phyloP scores from a whole-genome alignment of 1,140 invertebrate genomes.

The Acromyrmex charruanus region DNA sequence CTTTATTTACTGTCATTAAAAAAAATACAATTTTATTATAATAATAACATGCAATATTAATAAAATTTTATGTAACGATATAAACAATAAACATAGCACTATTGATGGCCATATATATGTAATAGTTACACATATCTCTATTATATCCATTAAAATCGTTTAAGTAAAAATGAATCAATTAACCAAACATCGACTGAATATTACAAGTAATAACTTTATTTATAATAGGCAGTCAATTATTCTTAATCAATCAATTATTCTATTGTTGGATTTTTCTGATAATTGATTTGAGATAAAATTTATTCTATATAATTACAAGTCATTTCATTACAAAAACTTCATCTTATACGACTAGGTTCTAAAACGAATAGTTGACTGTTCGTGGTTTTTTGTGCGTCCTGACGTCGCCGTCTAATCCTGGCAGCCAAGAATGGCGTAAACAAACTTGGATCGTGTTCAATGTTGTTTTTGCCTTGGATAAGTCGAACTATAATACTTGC shows the following conservation, averaged over 20 bases:
- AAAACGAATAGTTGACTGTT: conserved; percentile 79
- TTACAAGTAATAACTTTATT: neutral
- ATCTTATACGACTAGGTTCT: conserved; percentile 53
- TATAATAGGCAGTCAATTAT: neutral
- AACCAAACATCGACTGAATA: neutral
- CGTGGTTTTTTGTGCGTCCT: conserved; percentile 67
- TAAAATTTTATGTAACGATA: neutral
- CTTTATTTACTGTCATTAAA: conserved; percentile 33
- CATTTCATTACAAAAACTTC: neutral
- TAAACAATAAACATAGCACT: neutral
- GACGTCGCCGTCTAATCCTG: conserved; percentile 80
- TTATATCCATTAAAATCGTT: neutral
- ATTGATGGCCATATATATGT: neutral
- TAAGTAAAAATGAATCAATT: neutral
- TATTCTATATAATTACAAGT: neutral
- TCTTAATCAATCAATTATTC: neutral
- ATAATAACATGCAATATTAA: neutral
- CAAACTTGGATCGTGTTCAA: conserved; percentile 87
- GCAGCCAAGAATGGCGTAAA: conserved; percentile 89
- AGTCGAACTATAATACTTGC: conserved; percentile 85
- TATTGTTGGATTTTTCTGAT: no score
- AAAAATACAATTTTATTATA: conserved; percentile 1
- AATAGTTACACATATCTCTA: no score
- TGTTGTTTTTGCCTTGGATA: conserved; percentile 72
- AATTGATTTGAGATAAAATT: neutral